Conservation (phyloP, 1,140 invertebrate genomes). For the Pseudomyrmex dendroicus region DNA sequence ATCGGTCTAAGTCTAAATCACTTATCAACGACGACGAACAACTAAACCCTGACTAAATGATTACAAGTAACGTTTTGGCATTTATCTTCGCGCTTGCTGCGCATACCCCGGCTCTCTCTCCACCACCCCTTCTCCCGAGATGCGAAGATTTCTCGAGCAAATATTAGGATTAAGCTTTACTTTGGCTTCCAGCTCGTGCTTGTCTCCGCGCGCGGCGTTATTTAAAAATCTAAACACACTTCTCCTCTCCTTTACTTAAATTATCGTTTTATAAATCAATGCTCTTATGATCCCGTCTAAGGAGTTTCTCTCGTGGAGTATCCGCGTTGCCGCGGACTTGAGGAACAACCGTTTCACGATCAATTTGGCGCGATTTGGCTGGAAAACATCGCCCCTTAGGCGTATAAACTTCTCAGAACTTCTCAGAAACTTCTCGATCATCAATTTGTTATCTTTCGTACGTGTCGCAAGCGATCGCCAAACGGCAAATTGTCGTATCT, state of each 20-base stretch:
- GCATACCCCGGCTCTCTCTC: background rate
- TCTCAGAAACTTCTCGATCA: background rate
- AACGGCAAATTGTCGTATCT: conserved; percentile 8
- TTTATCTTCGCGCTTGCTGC: conserved; percentile 49
- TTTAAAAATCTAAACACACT: conserved; percentile 59
- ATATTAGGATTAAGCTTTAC: conserved; percentile 51
- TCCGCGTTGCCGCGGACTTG: conserved; percentile 30
- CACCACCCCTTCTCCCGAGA: background rate
- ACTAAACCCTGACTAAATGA: conserved; percentile 74
- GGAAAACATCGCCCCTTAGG: background rate
- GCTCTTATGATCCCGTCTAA: conserved; percentile 66
- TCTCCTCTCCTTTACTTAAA: conserved; percentile 25
- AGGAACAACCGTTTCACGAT: conserved; percentile 69
- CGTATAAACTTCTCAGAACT: conserved; percentile 23
- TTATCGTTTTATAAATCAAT: conserved; percentile 60
- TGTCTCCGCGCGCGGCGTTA: background rate
- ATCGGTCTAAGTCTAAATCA: conserved; percentile 55
- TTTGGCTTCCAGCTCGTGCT: conserved; percentile 67
- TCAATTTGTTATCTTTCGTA: background rate
- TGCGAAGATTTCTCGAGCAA: conserved; percentile 8
- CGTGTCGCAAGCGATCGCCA: background rate
- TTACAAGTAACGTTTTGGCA: conserved; percentile 73
- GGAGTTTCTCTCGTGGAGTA: conserved; percentile 49
- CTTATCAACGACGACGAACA: conserved; percentile 69
- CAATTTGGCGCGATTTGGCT: background rate